Percentiles rank a stretch among this genome's conserved stretches.
phyloP scores from a whole-genome alignment of 23 tunicate genomes.

The Aplidium turbinatum region DNA sequence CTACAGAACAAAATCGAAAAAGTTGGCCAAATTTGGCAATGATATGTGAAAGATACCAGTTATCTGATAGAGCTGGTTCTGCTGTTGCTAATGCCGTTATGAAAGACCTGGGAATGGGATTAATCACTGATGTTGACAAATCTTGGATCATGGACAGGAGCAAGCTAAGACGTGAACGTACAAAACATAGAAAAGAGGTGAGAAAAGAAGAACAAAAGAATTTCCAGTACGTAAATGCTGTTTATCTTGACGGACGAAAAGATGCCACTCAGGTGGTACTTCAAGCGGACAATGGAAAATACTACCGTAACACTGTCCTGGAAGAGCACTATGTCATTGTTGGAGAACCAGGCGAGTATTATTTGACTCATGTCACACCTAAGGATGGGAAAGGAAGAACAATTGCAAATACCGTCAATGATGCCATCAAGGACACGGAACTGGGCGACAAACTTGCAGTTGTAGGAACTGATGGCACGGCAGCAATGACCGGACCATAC shows the following conservation, averaged over 20 bases:
- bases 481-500: no score
- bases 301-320: not conserved
- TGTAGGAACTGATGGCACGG: no score
- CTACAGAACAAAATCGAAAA: not conserved
- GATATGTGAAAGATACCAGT: constrained; percentile 17
- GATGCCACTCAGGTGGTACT: constrained; percentile 10
- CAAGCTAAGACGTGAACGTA: constrained; percentile 17
- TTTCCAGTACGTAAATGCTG: not conserved
- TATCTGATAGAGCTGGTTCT: constrained; percentile 24
- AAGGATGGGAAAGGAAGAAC: constrained; percentile 1
- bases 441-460: no score
- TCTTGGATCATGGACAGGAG: constrained; percentile 5
- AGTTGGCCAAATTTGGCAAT: constrained; percentile 1
- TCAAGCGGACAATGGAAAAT: not conserved
- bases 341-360: constrained; percentile 6
- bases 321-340: constrained; percentile 16
- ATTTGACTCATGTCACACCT: constrained; percentile 13
- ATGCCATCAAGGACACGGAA: no score
- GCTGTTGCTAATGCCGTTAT: constrained; percentile 1
- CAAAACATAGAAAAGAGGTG: not conserved
- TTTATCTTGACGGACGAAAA: constrained; percentile 22
- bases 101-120: not conserved
- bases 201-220: not conserved
- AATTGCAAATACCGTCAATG: not conserved
- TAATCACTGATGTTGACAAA: not conserved